Evolutionary conservation across 2,113 vertebrate species (phyloP), one percentile per base, ranked within the genome.

Genomic region (Oryzias curvinotus): DNA sequence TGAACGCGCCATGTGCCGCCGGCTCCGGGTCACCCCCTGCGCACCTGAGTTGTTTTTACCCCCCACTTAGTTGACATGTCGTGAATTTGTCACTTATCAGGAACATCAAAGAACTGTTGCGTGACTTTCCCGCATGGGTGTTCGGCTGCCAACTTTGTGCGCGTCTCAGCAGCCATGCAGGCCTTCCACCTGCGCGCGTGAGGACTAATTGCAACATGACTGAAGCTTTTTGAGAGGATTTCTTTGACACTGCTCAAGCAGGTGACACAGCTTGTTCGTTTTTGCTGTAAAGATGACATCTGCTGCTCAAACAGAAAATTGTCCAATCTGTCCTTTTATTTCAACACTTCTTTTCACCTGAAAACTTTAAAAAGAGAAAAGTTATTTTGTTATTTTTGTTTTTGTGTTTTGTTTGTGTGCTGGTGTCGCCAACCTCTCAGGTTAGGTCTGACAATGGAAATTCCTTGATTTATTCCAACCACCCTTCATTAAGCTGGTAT

Each of bases 21-120:
- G 36, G 18, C 52, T 80, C 77, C 78, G 83, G 83, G 85, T 84
- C 85, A 81, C 76, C 83, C 67, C n/a, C 26, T 26, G 64, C 36
- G 65, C 78, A 83, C 84, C 85, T 81, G 76, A 83, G 81, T 87
- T 85, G 81, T 82, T 85, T 84, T 85, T 84, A 86, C 85, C 84
- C 84, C 85, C 78, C 74, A 61, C 61, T 28, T 54, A n/a, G 53
- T 51, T 18, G 59, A 67, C 74, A 86, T 80, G 82, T 55, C 59
- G 72, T 83, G 77, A 79, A 84, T 86, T 66, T 82, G 82, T 85
- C 85, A 84, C 67, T 62, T 81, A 67, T 83, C 76, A 47, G 55
- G 61, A 68, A 66, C n/a, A 50, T 77, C 65, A 82, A 41, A 68
- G 75, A 68, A 75, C 81, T 57, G 70, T 80, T 78, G 45, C 63